Conservation (phyloP, 2,797 vertebrate species). For the Sparus aurata region DNA sequence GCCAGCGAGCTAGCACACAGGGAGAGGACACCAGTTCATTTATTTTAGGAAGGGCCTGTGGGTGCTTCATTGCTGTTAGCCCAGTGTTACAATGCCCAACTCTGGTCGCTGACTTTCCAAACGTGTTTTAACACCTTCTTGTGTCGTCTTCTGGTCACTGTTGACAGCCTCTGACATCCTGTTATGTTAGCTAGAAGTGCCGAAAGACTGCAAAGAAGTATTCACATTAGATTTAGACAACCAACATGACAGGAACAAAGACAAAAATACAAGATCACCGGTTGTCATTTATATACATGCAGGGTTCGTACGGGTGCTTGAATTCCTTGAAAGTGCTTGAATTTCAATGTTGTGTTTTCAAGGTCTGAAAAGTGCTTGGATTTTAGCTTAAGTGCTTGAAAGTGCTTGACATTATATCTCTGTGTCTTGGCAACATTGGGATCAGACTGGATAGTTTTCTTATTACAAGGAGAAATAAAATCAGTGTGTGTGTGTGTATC, state of each 20-base stretch:
- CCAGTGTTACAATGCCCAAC: background rate
- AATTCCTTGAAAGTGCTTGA: no score
- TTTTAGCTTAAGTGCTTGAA: no score
- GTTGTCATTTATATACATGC: background rate
- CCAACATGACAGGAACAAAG: background rate
- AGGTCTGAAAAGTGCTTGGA: no score
- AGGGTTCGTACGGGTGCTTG: no score
- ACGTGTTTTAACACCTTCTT: background rate
- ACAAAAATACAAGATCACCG: background rate
- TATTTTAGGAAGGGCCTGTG: background rate
- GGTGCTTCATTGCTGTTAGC: background rate
- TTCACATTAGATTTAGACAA: background rate
- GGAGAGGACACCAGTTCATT: conserved; percentile 6
- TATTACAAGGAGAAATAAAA: no score
- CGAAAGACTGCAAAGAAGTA: background rate
- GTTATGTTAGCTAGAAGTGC: background rate
- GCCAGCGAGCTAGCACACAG: conserved; percentile 44
- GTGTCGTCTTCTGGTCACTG: background rate
- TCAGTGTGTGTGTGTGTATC: no score
- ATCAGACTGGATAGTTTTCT: no score
- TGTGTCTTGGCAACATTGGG: no score
- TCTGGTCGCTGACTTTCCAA: background rate
- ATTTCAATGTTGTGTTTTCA: no score
- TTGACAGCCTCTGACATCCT: background rate
- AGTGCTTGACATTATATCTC: no score